These are phyloP conservation scores for Theropithecus gelada DNA, from an alignment of 2,113 vertebrate species.

Conservation along the genomic window DNA sequence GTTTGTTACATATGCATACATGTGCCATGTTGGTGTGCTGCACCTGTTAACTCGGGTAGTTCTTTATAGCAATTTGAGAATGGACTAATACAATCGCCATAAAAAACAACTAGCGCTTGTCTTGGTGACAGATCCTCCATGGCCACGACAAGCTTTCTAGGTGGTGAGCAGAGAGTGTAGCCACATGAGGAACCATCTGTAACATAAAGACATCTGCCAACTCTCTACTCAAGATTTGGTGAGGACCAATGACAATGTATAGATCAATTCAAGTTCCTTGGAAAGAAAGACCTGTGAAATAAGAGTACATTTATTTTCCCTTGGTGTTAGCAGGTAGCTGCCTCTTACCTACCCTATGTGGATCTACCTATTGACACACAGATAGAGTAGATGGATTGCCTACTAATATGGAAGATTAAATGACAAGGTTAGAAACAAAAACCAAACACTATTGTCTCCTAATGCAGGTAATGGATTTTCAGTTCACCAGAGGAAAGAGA, in stretches of 20 bases:
- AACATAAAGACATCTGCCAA: constrained; percentile 44
- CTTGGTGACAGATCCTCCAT: constrained; percentile 3
- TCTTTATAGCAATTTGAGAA: too few species aligned
- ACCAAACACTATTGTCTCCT: neutral
- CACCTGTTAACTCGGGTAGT: too few species aligned
- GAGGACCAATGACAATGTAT: neutral
- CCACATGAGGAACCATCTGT: constrained; percentile 8
- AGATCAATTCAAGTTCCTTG: constrained; percentile 18
- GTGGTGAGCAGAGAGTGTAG: neutral
- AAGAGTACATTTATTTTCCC: constrained; percentile 22
- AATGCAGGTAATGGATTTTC: neutral
- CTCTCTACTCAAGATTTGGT: neutral
- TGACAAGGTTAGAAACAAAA: neutral
- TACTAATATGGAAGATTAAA: neutral
- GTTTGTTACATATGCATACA: too few species aligned
- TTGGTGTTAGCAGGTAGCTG: neutral
- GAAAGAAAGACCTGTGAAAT: neutral
- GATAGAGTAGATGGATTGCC: neutral
- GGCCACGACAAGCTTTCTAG: constrained; percentile 33
- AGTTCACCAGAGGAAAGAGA: neutral
- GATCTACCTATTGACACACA: neutral
- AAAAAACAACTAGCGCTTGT: neutral
- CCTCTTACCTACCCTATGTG: neutral
- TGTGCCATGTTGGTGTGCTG: too few species aligned
- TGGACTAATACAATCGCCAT: neutral